Conservation (phyloP, 2,113 vertebrate genomes). For the Acanthochromis polyacanthus region DNA sequence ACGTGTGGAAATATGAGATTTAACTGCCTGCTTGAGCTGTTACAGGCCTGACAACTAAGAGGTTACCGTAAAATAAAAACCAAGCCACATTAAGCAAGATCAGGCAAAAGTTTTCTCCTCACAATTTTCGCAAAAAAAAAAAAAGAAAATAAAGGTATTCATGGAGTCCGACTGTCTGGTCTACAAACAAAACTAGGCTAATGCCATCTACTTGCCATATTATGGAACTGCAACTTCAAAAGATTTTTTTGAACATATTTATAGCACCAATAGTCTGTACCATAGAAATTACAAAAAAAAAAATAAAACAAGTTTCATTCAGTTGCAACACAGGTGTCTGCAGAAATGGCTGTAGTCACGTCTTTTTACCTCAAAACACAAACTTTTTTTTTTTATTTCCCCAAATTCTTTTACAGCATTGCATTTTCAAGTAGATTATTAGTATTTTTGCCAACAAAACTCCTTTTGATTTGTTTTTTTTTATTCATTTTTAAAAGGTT, state of each 20-base stretch:
- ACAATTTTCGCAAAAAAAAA: constrained; percentile 38
- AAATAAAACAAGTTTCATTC: constrained; percentile 49
- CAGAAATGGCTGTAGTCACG: constrained; percentile 61
- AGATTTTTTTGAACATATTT: constrained; percentile 77
- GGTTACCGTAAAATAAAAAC: constrained; percentile 74
- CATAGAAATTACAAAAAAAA: constrained; percentile 61
- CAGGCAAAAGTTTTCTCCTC: constrained; percentile 76
- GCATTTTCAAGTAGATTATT: constrained; percentile 70
- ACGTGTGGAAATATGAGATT: constrained; percentile 32
- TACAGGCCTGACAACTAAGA: constrained; percentile 56
- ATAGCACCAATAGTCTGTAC: constrained; percentile 82
- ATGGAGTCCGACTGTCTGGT: constrained; percentile 85
- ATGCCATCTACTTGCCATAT: constrained; percentile 80
- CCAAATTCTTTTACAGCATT: constrained; percentile 66
- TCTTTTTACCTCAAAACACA: constrained; percentile 44
- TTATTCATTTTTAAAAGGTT: constrained; percentile 18
- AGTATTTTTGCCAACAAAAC: constrained; percentile 75
- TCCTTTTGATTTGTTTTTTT: constrained; percentile 76
- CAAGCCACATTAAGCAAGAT: constrained; percentile 83
- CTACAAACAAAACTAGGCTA: constrained; percentile 82
- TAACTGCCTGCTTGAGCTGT: constrained; percentile 29
- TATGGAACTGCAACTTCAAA: constrained; percentile 88
- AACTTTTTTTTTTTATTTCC: constrained; percentile 27
- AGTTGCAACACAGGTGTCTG: constrained; percentile 61
- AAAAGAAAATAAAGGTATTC: constrained; percentile 49